A percentile compares a stretch with the other conserved stretches of the same genome.
These are phyloP conservation scores for Tachyglossus aculeatus DNA, from an alignment of 2,797 vertebrate genomes.

Conservation along the genomic window DNA sequence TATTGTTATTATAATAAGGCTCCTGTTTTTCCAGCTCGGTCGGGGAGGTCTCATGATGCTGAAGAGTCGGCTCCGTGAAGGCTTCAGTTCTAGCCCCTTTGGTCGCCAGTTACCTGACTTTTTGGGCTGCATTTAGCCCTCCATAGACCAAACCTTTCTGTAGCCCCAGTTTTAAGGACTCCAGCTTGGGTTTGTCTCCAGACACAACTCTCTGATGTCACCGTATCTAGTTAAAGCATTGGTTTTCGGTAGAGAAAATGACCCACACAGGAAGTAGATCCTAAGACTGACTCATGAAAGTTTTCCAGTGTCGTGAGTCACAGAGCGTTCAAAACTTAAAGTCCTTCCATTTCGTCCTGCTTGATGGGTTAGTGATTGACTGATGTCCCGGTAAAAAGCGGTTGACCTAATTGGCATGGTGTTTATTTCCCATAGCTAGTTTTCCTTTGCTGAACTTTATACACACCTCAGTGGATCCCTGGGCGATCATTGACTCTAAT, in stretches of 20 bases:
- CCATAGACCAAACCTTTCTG: too few species aligned
- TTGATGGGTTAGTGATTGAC: constrained; percentile 6
- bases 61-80: too few species aligned
- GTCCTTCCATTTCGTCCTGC: background rate
- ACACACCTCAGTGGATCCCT: background rate
- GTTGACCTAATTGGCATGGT: constrained; percentile 1
- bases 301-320: background rate
- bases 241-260: constrained; percentile 21
- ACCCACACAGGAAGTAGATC: background rate
- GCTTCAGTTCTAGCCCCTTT: too few species aligned
- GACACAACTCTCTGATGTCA: too few species aligned
- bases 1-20: too few species aligned
- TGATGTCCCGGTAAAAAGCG: constrained; percentile 9
- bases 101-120: too few species aligned
- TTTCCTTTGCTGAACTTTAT: constrained; percentile 9
- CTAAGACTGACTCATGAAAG: too few species aligned
- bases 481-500: background rate
- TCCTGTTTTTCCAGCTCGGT: too few species aligned
- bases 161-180: too few species aligned
- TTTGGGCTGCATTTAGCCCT: too few species aligned
- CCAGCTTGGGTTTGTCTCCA: too few species aligned
- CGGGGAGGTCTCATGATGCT: too few species aligned
- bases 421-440: background rate
- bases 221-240: background rate
- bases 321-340: constrained; percentile 5